Conservation (phyloP, 1,140 invertebrate species). For the Tetraneura akinire region DNA sequence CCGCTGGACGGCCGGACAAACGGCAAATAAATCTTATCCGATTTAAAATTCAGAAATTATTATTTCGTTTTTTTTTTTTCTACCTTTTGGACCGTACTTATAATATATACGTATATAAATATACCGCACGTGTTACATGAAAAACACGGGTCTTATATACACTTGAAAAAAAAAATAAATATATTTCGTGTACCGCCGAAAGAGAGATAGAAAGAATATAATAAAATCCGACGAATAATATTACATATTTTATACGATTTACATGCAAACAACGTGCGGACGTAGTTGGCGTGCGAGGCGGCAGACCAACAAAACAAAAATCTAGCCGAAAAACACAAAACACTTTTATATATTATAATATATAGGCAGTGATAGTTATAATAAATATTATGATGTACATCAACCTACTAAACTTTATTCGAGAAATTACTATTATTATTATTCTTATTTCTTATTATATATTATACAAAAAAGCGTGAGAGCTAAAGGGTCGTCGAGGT, state of each 20-base stretch:
- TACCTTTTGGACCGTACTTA: not conserved
- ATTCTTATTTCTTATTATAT: too few species aligned
- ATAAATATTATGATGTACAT: too few species aligned
- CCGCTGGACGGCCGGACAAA: too few species aligned
- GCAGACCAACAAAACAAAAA: not conserved
- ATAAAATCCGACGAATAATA: not conserved
- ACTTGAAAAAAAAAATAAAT: not conserved
- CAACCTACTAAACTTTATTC: too few species aligned
- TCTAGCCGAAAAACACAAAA: not conserved
- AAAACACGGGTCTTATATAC: too few species aligned
- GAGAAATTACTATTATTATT: too few species aligned
- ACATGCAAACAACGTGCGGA: not conserved
- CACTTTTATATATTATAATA: too few species aligned
- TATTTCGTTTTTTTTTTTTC: constrained; percentile 14
- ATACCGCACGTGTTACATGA: not conserved
- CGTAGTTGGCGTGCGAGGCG: not conserved
- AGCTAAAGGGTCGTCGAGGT: too few species aligned
- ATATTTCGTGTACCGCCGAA: not conserved
- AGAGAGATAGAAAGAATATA: not conserved
- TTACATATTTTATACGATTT: not conserved
- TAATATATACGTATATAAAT: not conserved
- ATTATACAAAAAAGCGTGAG: too few species aligned
- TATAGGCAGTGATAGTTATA: too few species aligned
- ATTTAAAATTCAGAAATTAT: constrained; percentile 37
- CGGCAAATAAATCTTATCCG: constrained; percentile 34